phyloP scores from a whole-genome alignment of 2,113 vertebrate species.

The Phalacrocorax carbo region DNA sequence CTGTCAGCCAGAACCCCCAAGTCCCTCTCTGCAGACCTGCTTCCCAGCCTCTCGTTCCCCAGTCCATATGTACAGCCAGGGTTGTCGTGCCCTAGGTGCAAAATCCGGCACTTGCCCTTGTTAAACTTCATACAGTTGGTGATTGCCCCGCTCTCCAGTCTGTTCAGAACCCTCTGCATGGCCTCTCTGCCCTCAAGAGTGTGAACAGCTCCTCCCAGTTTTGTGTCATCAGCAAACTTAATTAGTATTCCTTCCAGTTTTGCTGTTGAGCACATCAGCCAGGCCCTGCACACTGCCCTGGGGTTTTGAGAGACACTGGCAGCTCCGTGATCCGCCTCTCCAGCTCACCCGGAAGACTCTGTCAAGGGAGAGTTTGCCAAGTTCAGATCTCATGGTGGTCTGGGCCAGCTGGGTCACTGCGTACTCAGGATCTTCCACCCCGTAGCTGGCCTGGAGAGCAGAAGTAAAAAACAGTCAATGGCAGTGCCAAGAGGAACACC shows the following conservation, averaged over 20 bases:
- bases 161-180: no score
- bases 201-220: no score
- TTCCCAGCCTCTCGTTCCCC: no score
- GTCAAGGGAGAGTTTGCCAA: constrained; percentile 94
- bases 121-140: no score
- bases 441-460: constrained; percentile 86
- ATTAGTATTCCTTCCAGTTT: neutral
- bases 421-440: constrained; percentile 96
- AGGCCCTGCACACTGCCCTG: rapidly evolving
- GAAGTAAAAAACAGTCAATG: neutral
- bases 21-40: no score
- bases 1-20: no score
- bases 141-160: no score
- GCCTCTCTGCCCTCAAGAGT: no score
- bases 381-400: constrained; percentile 97
- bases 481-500: neutral
- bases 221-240: no score
- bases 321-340: neutral
- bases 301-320: neutral
- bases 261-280: neutral
- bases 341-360: constrained; percentile 92
- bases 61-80: no score
- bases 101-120: no score
- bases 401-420: constrained; percentile 96
- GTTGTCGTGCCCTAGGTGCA: no score